Evolutionary conservation across 37 sponge, comb jelly and placozoan genomes (phyloP), one percentile per base, ranked within the genome.

Genomic region (Halichondria panicea): DNA sequence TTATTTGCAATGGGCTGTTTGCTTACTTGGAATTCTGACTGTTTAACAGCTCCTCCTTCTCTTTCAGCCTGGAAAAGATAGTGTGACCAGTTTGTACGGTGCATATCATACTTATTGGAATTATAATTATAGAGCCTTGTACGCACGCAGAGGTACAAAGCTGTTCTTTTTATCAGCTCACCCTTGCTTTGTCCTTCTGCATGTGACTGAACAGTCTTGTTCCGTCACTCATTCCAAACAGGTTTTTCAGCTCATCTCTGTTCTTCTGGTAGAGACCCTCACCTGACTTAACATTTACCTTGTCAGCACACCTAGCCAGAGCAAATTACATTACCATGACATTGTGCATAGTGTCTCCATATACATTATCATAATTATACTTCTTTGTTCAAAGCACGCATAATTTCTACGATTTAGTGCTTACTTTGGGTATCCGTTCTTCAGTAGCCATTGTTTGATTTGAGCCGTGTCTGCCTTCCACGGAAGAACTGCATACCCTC

Each of bases 201-300:
- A 92, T 72, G 52, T 88, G 88, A 42, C 84, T 82, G 75, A 59
- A 92, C 37, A 92, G 76, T 28, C 93, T 84, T 38, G 74, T 66
- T 33, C 89, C 83, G 53, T 77, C 79, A 31, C 77, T 66, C 37
- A 60, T n/a, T 4, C 93, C 93, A 63, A 73, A 66, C 60, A 87
- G 60, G 35, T 83, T 75, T 40, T 71, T 74, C 40, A 92, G 57
- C 36, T 87, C 77, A 33, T 92, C 93, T 56, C 79, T 60, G 18
- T 50, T 42, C 89, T 83, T 76, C 27, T 44, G 28, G 63, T 87
- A 92, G 53, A 92, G 77, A 45, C 80, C 43, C 28, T 61, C 61
- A 22, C 80, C 93, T 13, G n/a, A 55, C 48, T 36, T 54, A 28
- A 65, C 78, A 15, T 8, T 36, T 56, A 91, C 54, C 46, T 86